Base-by-base conservation (phyloP, 2,113 vertebrate species). In the Equus przewalskii region DNA sequence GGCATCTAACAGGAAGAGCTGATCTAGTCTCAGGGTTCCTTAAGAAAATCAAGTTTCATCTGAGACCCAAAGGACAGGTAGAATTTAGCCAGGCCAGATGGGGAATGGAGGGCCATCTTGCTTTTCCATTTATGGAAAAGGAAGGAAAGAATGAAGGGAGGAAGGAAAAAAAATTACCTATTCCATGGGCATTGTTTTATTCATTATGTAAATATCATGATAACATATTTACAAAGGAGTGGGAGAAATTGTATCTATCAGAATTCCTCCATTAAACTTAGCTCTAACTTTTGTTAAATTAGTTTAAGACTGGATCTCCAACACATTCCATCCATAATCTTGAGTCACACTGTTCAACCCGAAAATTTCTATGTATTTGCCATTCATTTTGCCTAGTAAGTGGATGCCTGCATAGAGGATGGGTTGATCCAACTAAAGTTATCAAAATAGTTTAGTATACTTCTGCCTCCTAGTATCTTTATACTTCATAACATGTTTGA, bases 351-450 rank as follows among this genome's bases (percentile, higher is more conserved):
- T 89, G 6, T 78, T 91, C 62, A 65, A 44, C 19, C 11, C 9
- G 16, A 89, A 24, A 90, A 72, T 94, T 65, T 69, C 60, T 79
- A 15, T 58, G 4, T 60, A 21, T 80, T 83, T 94, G 21, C 36
- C 44, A 33, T 86, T 82, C 26, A 24, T 90, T 69, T 85, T 85
- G 6, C 60, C 14, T 64, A 10, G 46, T 72, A 65, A 94, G 54
- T 69, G 3, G 28, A 56, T 80, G 1, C 84, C 84, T 97, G 12
- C 28, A 33, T 15, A 85, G 33, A 58, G 64, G 18, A 76, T 70
- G 70, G n/a, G 49, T n/a, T 80, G 46, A 44, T 87, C 62, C 56
- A 76, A 89, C 46, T 85, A 64, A 94, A 88, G 19, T 84, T 88
- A 78, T 62, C 33, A 67, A 70, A 89, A 90, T 75, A 85, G 72